Evolutionary conservation across 2,113 vertebrate genomes (phyloP).

Genomic region (Solenodon paradoxus): DNA sequence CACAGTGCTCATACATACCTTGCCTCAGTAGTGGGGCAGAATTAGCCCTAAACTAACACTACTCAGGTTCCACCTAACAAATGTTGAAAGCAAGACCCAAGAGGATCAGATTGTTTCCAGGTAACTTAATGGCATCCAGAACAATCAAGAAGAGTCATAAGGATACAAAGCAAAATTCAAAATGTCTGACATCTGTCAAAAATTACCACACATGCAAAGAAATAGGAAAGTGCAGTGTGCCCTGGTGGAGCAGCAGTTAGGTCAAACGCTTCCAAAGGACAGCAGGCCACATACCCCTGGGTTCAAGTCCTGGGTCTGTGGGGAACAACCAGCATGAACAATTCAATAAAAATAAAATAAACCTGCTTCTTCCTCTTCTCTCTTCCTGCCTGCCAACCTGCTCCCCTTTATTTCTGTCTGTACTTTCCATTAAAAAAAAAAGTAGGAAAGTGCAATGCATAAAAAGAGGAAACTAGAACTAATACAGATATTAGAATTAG

Average conservation of each 20-base stretch:
- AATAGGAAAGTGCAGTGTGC: too few species aligned
- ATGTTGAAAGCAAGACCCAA: not conserved
- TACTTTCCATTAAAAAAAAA: too few species aligned
- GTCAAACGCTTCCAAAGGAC: too few species aligned
- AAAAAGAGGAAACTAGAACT: not conserved
- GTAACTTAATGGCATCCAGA: not conserved
- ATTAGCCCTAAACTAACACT: not conserved
- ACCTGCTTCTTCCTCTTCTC: too few species aligned
- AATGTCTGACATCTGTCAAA: not conserved
- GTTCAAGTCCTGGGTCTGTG: too few species aligned
- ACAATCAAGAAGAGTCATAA: not conserved
- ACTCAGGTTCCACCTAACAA: not conserved
- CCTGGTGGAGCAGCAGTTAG: too few species aligned
- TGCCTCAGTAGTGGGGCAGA: not conserved
- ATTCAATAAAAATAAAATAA: too few species aligned
- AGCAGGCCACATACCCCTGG: too few species aligned
- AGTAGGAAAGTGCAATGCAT: not conserved
- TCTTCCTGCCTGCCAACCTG: too few species aligned
- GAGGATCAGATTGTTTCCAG: not conserved
- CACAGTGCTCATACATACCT: not conserved
- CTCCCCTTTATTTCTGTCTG: too few species aligned
- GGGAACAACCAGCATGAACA: too few species aligned
- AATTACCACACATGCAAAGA: too few species aligned
- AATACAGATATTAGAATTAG: not conserved
- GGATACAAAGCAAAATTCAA: not conserved